Evolutionary conservation across 2,797 vertebrate species (phyloP), one percentile per base, ranked within the genome.

Genomic region (Amazona ochrocephala): DNA sequence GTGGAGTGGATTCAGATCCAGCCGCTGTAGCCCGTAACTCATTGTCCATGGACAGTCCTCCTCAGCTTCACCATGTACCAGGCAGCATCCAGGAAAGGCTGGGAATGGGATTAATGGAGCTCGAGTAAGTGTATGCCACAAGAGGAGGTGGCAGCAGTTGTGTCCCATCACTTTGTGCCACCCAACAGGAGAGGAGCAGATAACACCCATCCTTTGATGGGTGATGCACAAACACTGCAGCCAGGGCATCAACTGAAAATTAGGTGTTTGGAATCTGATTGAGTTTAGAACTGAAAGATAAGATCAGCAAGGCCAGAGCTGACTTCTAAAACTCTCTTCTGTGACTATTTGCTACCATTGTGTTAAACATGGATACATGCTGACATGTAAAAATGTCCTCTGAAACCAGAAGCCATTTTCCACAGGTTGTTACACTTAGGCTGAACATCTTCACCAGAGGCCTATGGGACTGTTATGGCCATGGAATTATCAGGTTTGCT

Each of bases 51-150:
- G 15, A n/a, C 54, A 56, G 54, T 45, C 61, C 61, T 0, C 0
- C 34, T 30, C 24, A 2, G 41, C 80, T 44, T 18, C 0, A 2
- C 45, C 2, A 0, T 4, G 30, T 0, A 0, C 10, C 41, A 1
- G 2, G 60, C 76, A 41, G 48, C 14, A 5, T 37, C 68, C 74
- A 16, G 42, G 47, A 27, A 11, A 34, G 47, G 20, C 70, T 34
- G 50, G 77, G 32, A 48, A 5, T 0, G 18, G 81, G 27, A 8
- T 3, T 8, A 32, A 32, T 0, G 1, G 39, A 1, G 6, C 75
- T n/a, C 0, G 0, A 29, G 44, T 27, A 26, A 37, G n/a, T 0
- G 18, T 1, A 3, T n/a, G 47, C 71, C 9, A 0, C 1, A 34
- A 17, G 70, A 66, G 41, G n/a, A 6, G 54, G 62, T 1, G 0